Evolutionary conservation across 2,888 invertebrate genomes (phyloP), one percentile per base, ranked within the genome.

Genomic region (Heliconius ismenius): DNA sequence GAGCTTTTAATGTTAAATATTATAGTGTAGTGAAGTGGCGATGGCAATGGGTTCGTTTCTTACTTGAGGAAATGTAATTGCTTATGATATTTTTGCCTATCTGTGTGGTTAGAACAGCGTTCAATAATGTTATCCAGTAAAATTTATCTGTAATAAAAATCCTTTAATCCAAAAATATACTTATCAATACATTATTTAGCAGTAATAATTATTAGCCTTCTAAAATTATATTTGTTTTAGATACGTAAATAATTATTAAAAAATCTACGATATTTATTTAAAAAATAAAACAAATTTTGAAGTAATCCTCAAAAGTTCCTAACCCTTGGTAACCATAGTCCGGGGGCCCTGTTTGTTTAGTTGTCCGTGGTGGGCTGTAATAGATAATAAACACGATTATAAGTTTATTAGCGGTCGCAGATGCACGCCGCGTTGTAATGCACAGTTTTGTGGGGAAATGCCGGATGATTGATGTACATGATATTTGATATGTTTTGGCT

Each of bases 351-450:
- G 81, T 82, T 79, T 84, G 83, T 84, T 83, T 79, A 79, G 75
- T 81, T 76, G 78, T 80, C 80, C 77, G 80, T 82, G 83, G 81
- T 82, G 83, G 81, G 81, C 76, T 70, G 85, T 87, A 87, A 88
- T 89, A 86, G 86, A 88, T 87, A 88, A 90, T 91, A 90, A 91
- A 91, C 87, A 89, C 84, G 88, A 91, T 92, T 91, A 92, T 88
- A 86, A 85, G 87, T 90, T 90, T 92, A 92, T 92, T 91, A 90
- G 88, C 83, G 85, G 84, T 84, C 85, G 86, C 87, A 90, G 89
- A 87, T 86, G 89, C 82, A 84, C 58, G 58, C 26, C 39, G 26
- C 54, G 54, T 81, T 43, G 67, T 67, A 26, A 67, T 24, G 39
- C 65, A 4, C 24, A 9, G 80, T 81, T 78, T 76, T 70, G 74